Base-by-base conservation (phyloP, 2,113 vertebrate genomes). In the Mus pahari region DNA sequence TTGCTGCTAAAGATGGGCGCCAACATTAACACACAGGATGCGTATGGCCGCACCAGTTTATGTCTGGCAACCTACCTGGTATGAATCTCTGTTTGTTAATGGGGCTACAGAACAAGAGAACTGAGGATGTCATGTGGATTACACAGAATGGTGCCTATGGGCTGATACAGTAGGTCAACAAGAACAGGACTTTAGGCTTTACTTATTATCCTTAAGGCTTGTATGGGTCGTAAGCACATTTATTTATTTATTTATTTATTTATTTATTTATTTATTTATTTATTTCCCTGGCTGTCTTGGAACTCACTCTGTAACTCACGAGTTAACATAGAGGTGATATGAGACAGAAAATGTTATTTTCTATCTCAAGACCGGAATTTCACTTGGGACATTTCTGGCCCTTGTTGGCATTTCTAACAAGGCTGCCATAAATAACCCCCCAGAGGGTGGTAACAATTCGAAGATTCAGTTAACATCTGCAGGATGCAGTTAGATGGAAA, bases 1-100 rank as follows among this genome's bases (percentile, higher is more conserved):
- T 98, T 99, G 95, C 97, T 99, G 89, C 94, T 99, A 97, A 99
- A 99, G 98, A 99, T 99, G 99, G 99, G 99, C 83, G 99, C 99
- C 91, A 99, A 99, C 92, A 99, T 99, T 96, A 99, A 99, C 91
- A 99, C 97, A 88, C 99, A 99, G 98, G 99, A 99, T 20, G 98
- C 99, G 28, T 99, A 98, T 58, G 99, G 99, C 94, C 98, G 99
- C 91, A 99, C 99, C 5, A 99, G 99, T 73, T 98, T 99, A 84
- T 99, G 99, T 95, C 97, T 99, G 92, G 99, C 99, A 75, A 99
- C 99, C 33, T 99, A 99, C 28, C 96, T 99, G 99, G 99, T 99
- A 99, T 9, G 2, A 26, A 86, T 16, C n/a, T 33, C 17, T n/a
- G 31, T 82, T 84, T 88, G 13, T 83, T 12, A 39, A 1, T 70